Conservation (phyloP, 2,888 invertebrate species). For the Loripinus fragilis region DNA sequence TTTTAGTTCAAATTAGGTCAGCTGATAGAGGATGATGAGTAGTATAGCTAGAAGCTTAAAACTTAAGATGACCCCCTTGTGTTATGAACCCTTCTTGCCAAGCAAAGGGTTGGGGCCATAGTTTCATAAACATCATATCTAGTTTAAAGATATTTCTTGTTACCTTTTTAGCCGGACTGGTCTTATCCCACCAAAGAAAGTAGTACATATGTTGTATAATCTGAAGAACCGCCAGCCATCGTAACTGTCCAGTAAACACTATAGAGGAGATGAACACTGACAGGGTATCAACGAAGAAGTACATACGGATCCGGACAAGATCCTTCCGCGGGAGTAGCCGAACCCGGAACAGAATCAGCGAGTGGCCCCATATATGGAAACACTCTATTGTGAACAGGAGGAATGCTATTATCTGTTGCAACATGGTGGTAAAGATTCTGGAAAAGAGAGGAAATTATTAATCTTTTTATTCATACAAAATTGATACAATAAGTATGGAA, state of each 20-base stretch:
- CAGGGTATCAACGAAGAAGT: slow-evolving; percentile 76
- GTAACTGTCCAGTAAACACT: slow-evolving; percentile 68
- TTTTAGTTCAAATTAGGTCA: no score
- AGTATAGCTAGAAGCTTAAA: no score
- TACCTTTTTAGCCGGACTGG: slow-evolving; percentile 73
- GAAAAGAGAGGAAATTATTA: background rate
- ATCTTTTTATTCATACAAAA: no score
- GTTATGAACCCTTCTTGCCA: no score
- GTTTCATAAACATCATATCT: no score
- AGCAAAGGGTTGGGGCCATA: no score
- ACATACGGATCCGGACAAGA: slow-evolving; percentile 72
- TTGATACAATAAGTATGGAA: no score
- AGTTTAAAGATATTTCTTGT: no score
- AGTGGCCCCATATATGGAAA: slow-evolving; percentile 75
- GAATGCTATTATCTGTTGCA: slow-evolving; percentile 48
- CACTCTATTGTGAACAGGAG: slow-evolving; percentile 68
- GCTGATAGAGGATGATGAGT: no score
- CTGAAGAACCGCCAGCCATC: slow-evolving; percentile 74
- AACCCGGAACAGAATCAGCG: slow-evolving; percentile 71
- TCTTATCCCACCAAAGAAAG: slow-evolving; percentile 76
- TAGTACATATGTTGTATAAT: slow-evolving; percentile 76
- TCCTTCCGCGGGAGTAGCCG: slow-evolving; percentile 78
- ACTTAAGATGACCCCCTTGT: no score
- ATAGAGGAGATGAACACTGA: slow-evolving; percentile 73
- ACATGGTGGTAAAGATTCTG: slow-evolving; percentile 13